Base-by-base conservation (phyloP, 2,113 vertebrate species). In the Cyprinodon tularosa region DNA sequence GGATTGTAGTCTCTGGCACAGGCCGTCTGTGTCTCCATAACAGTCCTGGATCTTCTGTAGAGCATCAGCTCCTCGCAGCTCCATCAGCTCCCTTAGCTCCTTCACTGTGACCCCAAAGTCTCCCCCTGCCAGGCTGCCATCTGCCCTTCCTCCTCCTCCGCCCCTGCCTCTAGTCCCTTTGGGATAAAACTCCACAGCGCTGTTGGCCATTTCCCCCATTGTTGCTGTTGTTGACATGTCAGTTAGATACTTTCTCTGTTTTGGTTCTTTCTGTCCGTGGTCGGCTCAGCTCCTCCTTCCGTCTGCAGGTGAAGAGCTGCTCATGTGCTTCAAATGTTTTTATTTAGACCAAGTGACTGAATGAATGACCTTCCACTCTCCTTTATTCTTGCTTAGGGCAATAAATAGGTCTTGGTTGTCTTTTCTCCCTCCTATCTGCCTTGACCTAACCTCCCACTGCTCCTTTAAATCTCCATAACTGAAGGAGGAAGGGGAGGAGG, bases 141-240 rank as follows among this genome's bases (percentile, higher is more conserved):
- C 95, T 13, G 88, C 82, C 63, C 89, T 76, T 50, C 83, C 88
- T 61, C 78, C 74, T 71, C 86, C 89, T 44, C 78, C 62, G 6
- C 86, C 77, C 39, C 75, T 68, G 22, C 83, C 90, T 61, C 92
- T 88, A 67, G 90, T 93, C 80, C 92, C 90, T 86, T 97, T 96
- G 80, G 96, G 95, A 86, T 96, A 96, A 90, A 96, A 96, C 90
- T 96, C 96, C 81, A 96, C 95, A n/a, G 95, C 93, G 20, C 96
- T 97, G 93, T 97, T 97, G 40, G 95, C 96, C 93, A 97, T 94
- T 85, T 97, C 96, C 1, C 96, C 96, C 96, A 97, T 96, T 0
- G 92, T 94, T 77, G 87, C 92, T 61, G 91, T 94, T 39, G 92
- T 93, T 68, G 94, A 94, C 93, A 94, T 94, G 75, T 87, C 89